phyloP scores from a whole-genome alignment of 1,140 invertebrate species.

The Papilio dardanus region DNA sequence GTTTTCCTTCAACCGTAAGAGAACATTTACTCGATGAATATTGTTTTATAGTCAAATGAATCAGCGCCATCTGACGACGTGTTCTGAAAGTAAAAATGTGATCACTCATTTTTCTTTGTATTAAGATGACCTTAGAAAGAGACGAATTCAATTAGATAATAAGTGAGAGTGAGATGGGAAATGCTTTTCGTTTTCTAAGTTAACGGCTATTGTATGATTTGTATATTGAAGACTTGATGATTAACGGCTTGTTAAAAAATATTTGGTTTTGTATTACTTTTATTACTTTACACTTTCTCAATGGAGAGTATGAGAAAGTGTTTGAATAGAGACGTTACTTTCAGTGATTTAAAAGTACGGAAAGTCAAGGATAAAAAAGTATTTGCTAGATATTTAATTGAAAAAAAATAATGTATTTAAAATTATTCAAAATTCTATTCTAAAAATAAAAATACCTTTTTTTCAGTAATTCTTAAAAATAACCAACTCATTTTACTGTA shows the following conservation, averaged over 20 bases:
- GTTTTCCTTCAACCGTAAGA: too few species aligned
- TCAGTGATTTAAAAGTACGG: not conserved
- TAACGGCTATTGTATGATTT: constrained; percentile 4
- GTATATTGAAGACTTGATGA: constrained; percentile 1
- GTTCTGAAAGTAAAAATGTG: not conserved
- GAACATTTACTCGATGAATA: too few species aligned
- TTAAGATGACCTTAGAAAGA: constrained; percentile 20
- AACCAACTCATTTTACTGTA: too few species aligned
- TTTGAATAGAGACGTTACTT: not conserved
- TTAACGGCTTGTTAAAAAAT: not conserved
- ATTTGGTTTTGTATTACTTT: not conserved
- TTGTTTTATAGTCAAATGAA: too few species aligned
- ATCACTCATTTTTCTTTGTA: not conserved
- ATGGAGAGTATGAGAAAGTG: constrained; percentile 8
- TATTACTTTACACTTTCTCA: constrained; percentile 12
- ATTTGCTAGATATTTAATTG: too few species aligned
- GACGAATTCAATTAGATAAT: constrained; percentile 2
- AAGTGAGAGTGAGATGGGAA: not conserved
- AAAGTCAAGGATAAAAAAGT: too few species aligned
- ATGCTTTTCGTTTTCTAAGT: constrained; percentile 26
- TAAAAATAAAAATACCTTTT: too few species aligned
- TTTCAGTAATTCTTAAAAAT: too few species aligned
- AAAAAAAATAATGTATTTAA: too few species aligned
- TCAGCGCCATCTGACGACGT: not conserved
- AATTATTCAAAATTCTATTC: too few species aligned